These are phyloP conservation scores for Graptemys geographica DNA, from an alignment of 2,797 vertebrate species.

Conservation along the genomic window DNA sequence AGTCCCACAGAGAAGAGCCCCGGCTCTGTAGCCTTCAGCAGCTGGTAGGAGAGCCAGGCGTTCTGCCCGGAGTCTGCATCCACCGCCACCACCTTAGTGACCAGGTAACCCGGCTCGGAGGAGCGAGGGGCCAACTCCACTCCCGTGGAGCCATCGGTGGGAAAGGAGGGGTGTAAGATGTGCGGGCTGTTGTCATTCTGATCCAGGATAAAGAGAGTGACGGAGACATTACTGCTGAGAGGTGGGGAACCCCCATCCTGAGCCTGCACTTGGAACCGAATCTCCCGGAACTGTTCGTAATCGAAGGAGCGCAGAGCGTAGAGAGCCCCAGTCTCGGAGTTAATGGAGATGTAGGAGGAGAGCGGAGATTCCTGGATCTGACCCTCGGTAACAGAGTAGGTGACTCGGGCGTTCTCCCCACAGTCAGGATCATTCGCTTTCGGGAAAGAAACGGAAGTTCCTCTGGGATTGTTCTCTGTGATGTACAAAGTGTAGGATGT, in stretches of 20 bases:
- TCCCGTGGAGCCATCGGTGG: background rate
- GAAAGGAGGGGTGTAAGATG: too few species aligned
- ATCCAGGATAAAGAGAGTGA: too few species aligned
- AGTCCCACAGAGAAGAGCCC: too few species aligned
- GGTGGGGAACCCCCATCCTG: too few species aligned
- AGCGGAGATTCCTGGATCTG: conserved; percentile 67
- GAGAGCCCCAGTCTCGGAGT: too few species aligned
- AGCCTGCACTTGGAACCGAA: too few species aligned
- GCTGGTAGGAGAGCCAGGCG: background rate
- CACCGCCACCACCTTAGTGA: conserved; percentile 43
- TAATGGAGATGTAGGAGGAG: conserved; percentile 72
- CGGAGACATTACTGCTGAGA: too few species aligned
- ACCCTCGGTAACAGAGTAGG: conserved; percentile 79
- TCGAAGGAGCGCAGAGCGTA: too few species aligned
- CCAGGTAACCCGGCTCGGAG: conserved; percentile 59
- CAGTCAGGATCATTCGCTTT: conserved; percentile 81
- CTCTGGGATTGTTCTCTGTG: conserved; percentile 81
- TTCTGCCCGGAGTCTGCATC: conserved; percentile 75
- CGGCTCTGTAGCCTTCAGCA: too few species aligned
- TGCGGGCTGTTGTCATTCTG: too few species aligned
- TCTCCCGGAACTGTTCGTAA: too few species aligned
- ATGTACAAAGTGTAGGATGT: conserved; percentile 70
- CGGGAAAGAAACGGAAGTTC: conserved; percentile 78
- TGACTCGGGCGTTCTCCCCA: conserved; percentile 80
- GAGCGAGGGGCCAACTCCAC: conserved; percentile 54